Base-by-base conservation (phyloP, 1,140 invertebrate species). In the Lethocerus indicus region DNA sequence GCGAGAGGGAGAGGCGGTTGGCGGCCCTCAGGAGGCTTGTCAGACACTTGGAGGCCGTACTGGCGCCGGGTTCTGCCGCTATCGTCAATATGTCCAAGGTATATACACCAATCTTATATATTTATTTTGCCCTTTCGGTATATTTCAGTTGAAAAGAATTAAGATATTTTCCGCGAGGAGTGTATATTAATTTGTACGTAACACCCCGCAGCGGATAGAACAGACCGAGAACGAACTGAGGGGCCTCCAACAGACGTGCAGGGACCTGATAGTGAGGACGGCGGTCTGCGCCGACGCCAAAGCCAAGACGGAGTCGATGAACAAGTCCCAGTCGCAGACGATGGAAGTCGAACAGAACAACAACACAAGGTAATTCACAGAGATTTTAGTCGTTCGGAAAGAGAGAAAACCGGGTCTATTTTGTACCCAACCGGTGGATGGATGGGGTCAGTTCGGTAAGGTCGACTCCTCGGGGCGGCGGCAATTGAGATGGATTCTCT, bases 201-300 rank as follows among this genome's bases (percentile, higher is more conserved):
- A n/a, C n/a, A n/a, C n/a, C 16, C 66, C 64, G 51, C 72, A 79
- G 70, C 77, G 78, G 52, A 78, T 85, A 66, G 78, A 79, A 53
- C 73, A 79, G 53, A 80, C 81, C n/a, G 83, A 87, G 61, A 75
- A 73, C 43, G 83, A 89, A 64, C 70, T 91, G 23, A 74, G 78
- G 53, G 72, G 72, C 20, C 64, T 88, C 18, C 83, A 87, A 63
- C 75, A 78, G 50, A 79, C 81, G n/a, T 89, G 85, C 57, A 70
- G 81, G 1, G 77, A 79, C 26, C 64, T 83, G 13, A 77, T 83
- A 57, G 72, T 79, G n/a, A 68, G 73, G 53, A 79, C 79, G 16
- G 74, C 74, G 1, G 71, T 70, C 16, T 72, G 70, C 53, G 64
- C 67, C 7, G 67, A 70, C 24, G 61, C 61, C 3, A 58, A 63